Evolutionary conservation across 2,888 invertebrate species (phyloP).

Genomic region (Tridacna crocea): DNA sequence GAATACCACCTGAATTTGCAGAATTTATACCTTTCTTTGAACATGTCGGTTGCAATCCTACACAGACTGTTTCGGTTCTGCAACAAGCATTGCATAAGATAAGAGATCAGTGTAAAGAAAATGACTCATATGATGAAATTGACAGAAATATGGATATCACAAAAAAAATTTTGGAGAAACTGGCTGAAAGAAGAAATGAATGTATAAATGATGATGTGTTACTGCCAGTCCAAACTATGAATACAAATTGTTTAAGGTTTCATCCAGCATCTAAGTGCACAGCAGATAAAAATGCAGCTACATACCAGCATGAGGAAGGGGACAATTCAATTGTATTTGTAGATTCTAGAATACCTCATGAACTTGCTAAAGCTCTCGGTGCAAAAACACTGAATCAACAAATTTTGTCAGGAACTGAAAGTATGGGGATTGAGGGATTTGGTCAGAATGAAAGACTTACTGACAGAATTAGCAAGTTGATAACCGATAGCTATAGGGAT

Average conservation of each 20-base stretch:
- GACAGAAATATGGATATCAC: slow-evolving; percentile 16
- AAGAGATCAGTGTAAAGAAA: neutral
- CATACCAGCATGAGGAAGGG: slow-evolving; percentile 13
- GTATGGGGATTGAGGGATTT: slow-evolving; percentile 54
- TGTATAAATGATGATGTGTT: slow-evolving; percentile 24
- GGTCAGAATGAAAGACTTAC: slow-evolving; percentile 79
- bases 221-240: slow-evolving; percentile 23
- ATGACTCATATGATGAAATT: neutral
- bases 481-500: slow-evolving; percentile 75
- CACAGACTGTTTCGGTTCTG: slow-evolving; percentile 21
- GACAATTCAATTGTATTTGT: slow-evolving; percentile 39
- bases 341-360: slow-evolving; percentile 53
- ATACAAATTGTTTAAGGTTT: neutral
- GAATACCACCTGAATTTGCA: slow-evolving; percentile 41
- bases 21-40: slow-evolving; percentile 4
- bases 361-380: slow-evolving; percentile 68
- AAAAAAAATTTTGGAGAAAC: slow-evolving; percentile 22
- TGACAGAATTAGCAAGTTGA: slow-evolving; percentile 70
- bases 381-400: slow-evolving; percentile 71
- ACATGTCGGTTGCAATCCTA: slow-evolving; percentile 3
- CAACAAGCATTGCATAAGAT: neutral
- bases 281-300: slow-evolving; percentile 33
- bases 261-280: slow-evolving; percentile 30
- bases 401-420: slow-evolving; percentile 66
- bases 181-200: slow-evolving; percentile 13